Conservation (phyloP, 2,797 vertebrate species). For the Somateria mollissima region DNA sequence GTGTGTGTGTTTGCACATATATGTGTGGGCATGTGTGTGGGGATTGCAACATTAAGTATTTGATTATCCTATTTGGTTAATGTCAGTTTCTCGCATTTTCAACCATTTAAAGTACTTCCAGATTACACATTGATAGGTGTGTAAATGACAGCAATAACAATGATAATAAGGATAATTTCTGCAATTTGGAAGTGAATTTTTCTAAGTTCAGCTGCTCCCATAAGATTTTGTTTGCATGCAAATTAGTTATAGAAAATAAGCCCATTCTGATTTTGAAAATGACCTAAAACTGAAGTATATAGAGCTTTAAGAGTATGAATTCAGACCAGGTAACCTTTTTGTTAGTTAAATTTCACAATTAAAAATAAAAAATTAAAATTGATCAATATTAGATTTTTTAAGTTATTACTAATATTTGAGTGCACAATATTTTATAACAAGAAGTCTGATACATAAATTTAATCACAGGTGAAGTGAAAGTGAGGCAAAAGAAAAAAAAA, state of each 20-base stretch:
- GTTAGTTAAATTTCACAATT: not conserved
- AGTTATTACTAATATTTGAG: not conserved
- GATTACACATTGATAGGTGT: not conserved
- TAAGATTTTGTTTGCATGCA: not conserved
- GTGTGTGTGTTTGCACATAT: not conserved
- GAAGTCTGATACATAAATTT: not conserved
- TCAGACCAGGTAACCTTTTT: not conserved
- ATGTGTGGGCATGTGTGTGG: fast-evolving
- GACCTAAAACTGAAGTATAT: not conserved
- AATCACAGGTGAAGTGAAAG: not conserved
- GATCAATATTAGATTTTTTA: not conserved
- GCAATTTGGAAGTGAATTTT: not conserved
- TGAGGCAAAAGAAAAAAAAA: not conserved
- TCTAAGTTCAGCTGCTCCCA: not conserved
- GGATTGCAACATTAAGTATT: not conserved
- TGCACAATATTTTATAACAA: not conserved
- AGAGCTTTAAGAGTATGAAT: not conserved
- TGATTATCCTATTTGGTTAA: not conserved
- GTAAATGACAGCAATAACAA: conserved; percentile 1
- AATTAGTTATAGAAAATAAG: not conserved
- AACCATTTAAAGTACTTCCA: not conserved
- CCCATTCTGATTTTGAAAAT: not conserved
- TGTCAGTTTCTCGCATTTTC: not conserved
- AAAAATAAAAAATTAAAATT: not conserved
- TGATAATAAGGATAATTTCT: conserved; percentile 23